phyloP scores from a whole-genome alignment of 37 sponge, comb jelly and placozoan species.

The Agelas oroides region DNA sequence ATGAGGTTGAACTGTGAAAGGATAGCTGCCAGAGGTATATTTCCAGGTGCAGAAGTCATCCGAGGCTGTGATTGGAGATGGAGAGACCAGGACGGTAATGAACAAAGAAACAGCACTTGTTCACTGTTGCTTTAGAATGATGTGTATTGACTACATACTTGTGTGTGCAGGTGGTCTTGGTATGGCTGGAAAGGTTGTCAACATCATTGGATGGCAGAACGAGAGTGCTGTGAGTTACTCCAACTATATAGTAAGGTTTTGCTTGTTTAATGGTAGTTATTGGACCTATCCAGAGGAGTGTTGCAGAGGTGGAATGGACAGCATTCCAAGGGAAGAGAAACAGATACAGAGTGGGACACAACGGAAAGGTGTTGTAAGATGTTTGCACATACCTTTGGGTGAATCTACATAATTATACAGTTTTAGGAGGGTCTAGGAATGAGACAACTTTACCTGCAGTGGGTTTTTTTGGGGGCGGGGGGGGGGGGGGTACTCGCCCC shows the following conservation, averaged over 20 bases:
- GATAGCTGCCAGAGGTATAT: conserved; percentile 57
- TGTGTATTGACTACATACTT: no score
- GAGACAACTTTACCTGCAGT: no score
- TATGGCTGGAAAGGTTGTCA: conserved; percentile 24
- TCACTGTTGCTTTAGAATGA: no score
- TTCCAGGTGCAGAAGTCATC: conserved; percentile 67
- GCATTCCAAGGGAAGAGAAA: conserved; percentile 34
- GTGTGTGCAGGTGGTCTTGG: conserved; percentile 43
- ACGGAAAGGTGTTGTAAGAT: conserved; percentile 72
- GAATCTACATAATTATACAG: neutral
- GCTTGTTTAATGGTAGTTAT: neutral
- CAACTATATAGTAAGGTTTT: neutral
- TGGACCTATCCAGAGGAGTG: conserved; percentile 54
- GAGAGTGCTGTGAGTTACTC: conserved; percentile 50
- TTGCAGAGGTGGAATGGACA: conserved; percentile 72
- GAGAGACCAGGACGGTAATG: conserved; percentile 77
- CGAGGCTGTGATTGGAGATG: conserved; percentile 81
- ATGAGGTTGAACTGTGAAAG: neutral
- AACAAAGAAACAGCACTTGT: no score
- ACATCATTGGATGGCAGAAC: conserved; percentile 48
- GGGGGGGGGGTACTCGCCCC: no score
- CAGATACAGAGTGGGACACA: conserved; percentile 84
- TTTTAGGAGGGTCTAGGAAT: no score
- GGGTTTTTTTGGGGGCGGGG: no score
- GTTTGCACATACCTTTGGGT: neutral